Evolutionary conservation across 1,140 invertebrate species (phyloP).

Genomic region (Andricus grossulariae): DNA sequence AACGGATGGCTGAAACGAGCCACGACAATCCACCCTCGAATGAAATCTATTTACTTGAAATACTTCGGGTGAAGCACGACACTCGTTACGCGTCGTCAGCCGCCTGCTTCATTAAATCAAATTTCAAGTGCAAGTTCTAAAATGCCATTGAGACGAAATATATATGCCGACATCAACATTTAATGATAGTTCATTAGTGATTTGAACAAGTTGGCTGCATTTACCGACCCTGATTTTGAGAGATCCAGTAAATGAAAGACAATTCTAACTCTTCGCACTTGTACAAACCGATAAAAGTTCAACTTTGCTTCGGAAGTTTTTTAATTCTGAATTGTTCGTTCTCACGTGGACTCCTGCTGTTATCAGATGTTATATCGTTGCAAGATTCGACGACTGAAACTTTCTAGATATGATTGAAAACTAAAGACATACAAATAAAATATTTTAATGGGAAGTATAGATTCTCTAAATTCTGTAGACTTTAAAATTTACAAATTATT

Average conservation of each 20-base stretch:
- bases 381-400: not conserved
- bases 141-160: not conserved
- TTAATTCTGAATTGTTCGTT: not conserved
- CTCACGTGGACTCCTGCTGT: not conserved
- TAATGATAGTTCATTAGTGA: not conserved
- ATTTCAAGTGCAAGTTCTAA: too few species aligned
- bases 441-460: too few species aligned
- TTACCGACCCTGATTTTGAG: not conserved
- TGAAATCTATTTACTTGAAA: constrained; percentile 38
- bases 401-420: not conserved
- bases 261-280: constrained; percentile 22
- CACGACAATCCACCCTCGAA: constrained; percentile 5
- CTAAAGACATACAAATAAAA: too few species aligned
- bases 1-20: constrained; percentile 3
- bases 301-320: constrained; percentile 7
- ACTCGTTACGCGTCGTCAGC: constrained; percentile 3
- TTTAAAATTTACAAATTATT: too few species aligned
- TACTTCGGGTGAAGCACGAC: not conserved
- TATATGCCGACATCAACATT: not conserved
- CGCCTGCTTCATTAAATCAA: too few species aligned
- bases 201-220: not conserved
- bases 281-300: constrained; percentile 6
- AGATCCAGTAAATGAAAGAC: constrained; percentile 11
- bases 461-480: too few species aligned
- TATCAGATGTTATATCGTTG: not conserved